Evolutionary conservation across 2,888 invertebrate genomes (phyloP).

Genomic region (Cephus spinipes): DNA sequence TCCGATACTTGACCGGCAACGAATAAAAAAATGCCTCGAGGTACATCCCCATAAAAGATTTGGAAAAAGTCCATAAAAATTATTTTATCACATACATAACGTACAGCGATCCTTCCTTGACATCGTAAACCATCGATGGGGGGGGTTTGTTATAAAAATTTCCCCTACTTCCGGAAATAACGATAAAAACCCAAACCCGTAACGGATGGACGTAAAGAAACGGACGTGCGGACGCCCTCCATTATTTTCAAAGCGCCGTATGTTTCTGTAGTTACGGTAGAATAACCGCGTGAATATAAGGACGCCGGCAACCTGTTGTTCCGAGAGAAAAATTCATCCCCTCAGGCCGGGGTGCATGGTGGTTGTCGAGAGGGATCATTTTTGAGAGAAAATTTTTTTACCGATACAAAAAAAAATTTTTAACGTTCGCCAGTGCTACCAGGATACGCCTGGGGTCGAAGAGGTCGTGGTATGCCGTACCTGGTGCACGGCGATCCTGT

Average conservation of each 20-base stretch:
- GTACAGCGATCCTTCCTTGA: background rate
- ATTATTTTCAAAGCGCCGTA: slow-evolving; percentile 63
- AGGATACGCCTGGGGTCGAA: background rate
- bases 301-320: background rate
- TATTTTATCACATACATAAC: background rate
- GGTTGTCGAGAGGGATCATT: background rate
- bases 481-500: slow-evolving; percentile 46
- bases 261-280: slow-evolving; percentile 62
- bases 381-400: background rate
- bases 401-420: background rate
- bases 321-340: background rate
- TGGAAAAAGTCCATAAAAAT: background rate
- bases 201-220: background rate
- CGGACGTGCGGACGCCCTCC: background rate
- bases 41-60: background rate
- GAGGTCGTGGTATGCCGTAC: background rate
- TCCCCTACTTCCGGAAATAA: background rate
- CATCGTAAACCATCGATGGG: background rate
- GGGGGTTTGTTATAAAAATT: background rate
- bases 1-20: slow-evolving; percentile 35
- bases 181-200: background rate
- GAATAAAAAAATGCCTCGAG: background rate
- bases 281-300: slow-evolving; percentile 25
- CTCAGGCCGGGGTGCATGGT: background rate
- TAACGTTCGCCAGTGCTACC: background rate